Base-by-base conservation (phyloP, 1,140 invertebrate species). In the Halyomorpha halys region DNA sequence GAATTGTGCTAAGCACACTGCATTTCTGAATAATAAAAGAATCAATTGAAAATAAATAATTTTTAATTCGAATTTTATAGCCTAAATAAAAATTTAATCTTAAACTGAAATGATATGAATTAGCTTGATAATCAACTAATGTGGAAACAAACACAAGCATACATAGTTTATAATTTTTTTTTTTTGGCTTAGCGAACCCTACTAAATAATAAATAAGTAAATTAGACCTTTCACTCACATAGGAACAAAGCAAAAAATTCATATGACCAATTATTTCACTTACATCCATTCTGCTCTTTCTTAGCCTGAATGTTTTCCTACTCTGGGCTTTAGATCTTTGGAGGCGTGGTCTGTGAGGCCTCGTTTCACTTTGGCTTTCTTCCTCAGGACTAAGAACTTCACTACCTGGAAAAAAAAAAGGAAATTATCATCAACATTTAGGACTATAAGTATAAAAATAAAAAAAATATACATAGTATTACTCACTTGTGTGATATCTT, bases 311-410 rank as follows among this genome's bases (percentile, higher is more conserved):
- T 0, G 93, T 96, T 77, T 91, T 94, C 67, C 94, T 83, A 72
- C 91, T 95, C 74, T 94, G 91, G 19, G 90, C 92, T 78, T 94
- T 94, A 62, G 92, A 88, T 25, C 94, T 80, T 73, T 97, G 93
- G 54, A 97, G 81, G 19, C 91, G 81, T 67, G 90, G 89, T 68
- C 84, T 84, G 66, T 83, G 81, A 6, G 76, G 74, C 47, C 73
- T 72, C 16, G 53, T 70, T 2, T 68, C 66, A 47, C 66, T 69
- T 16, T 65, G 63, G 27, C 81, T 83, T 68, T 86, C 83, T 64
- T 85, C 84, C 59, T 73, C 82, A 19, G 85, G 82, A 62, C 86
- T 89, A 64, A 89, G 73, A 1, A 85, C 84, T 75, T 89, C 88
- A 25, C 85, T 67, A 44, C 56, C 63, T 65, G 18, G 16, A 61